Base-by-base conservation (phyloP, 2,888 invertebrate species). In the Prenolepis imparis region DNA sequence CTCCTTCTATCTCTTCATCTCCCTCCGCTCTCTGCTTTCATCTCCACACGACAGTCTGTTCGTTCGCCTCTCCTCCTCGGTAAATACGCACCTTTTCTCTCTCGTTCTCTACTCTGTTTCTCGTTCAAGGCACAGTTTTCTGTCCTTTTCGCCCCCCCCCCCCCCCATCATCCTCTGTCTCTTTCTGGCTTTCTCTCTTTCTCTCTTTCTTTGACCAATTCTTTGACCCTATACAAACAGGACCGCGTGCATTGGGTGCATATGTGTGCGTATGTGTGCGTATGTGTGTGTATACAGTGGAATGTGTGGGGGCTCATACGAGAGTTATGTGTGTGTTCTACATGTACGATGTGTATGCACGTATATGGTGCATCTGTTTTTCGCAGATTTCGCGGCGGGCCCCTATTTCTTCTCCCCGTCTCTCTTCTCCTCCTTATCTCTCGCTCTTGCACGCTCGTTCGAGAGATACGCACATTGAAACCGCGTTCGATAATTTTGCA, bases 201-300 rank as follows among this genome's bases (percentile, higher is more conserved):
- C 21, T 70, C 28, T n/a, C 44, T 44, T 57, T 48, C 57, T 80
- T 72, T 59, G 63, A 41, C 82, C 82, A 63, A 87, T 89, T 84
- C 86, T 83, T 80, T 70, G 82, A 88, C 75, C 83, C 88, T 86
- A 67, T 82, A 84, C 74, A 84, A 85, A 84, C 74, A 85, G 59
- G 41, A 24, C 52, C 74, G 85, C 83, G 78, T 64, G 74, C 41
- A 28, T n/a, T n/a, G n/a, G n/a, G n/a, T n/a, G n/a, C n/a, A n/a
- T 28, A 28, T 28, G 28, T 28, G 6, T 41, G 59, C 32, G 18
- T 9, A 48, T 63, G n/a, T n/a, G n/a, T n/a, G n/a, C n/a, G n/a
- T 28, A 28, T 28, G 28, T 28, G 6, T 41, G 59, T 44, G 18
- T 9, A 48, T 63, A 48, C 36, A 4, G 39, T n/a, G 77, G 55